Base-by-base conservation (phyloP, 2,888 invertebrate genomes). In the Drepanosiphum platanoidis region DNA sequence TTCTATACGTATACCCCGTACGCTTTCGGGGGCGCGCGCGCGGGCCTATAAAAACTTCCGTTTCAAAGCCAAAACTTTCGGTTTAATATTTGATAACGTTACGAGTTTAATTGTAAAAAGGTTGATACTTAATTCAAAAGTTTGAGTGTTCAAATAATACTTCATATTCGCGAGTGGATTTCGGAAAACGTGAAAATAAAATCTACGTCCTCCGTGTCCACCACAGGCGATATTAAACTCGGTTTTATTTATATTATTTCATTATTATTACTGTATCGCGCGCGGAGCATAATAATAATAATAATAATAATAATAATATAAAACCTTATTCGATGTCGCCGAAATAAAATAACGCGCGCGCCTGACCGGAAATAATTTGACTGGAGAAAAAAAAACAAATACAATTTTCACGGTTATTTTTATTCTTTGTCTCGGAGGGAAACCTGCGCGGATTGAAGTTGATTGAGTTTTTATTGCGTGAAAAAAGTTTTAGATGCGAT, bases 101-200 rank as follows among this genome's bases (percentile, higher is more conserved):
- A 64, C 30, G 18, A 30, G 32, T 64, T 78, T 64, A 32, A 78
- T 42, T 61, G 27, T 42, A 75, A 77, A 58, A 64, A 61, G 30
- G 39, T 77, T 39, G 36, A 39, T 77, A 77, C 30, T 64, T 77
- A 64, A 30, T 68, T 68, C 34, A 70, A 80, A 68, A 68, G 80
- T 80, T 80, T 18, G n/a, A 27, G 46, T 68, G 34, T 80, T 80
- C 15, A 80, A 68, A 46, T 80, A 64, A 27, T 64, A 30, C 30
- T 11, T 64, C 11, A 64, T 30, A 46, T 46, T 18, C n/a, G 15
- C 46, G 30, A 22, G 39, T 32, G 30, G 61, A 46, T 46, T 68
- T 32, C n/a, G 15, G 36, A 27, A 70, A 68, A 36, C 30, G 64
- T 15, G n/a, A 80, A 80, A 52, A 70, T 80, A 70, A 68, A 52